Percentiles rank a stretch among this genome's conserved stretches.
Evolutionary conservation across 92 coral and sea anemone species (phyloP).

Genomic region (Virgularia gustaviana): DNA sequence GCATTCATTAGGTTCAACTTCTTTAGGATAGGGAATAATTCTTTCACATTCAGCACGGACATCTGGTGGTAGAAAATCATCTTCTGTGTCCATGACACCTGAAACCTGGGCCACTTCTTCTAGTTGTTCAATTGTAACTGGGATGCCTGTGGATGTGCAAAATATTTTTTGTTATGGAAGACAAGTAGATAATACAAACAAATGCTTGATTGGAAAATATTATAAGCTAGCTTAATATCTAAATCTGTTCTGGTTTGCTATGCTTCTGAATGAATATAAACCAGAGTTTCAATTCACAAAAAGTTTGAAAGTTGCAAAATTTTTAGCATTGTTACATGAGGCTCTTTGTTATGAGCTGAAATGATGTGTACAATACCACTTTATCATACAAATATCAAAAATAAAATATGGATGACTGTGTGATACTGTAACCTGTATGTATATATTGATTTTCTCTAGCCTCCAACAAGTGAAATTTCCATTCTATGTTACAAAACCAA

Average conservation of each 20-base stretch:
- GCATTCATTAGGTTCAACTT: constrained; percentile 21
- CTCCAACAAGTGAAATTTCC: neutral
- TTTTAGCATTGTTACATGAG: no score
- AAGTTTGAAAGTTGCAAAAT: no score
- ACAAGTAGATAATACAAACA: no score
- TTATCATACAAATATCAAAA: neutral
- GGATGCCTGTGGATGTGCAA: constrained; percentile 13
- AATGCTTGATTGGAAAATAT: no score
- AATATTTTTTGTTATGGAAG: neutral
- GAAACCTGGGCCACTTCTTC: constrained; percentile 32
- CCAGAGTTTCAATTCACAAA: neutral
- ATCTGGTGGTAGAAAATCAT: constrained; percentile 13
- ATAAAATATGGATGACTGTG: neutral
- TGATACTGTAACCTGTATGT: neutral
- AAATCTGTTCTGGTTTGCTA: no score
- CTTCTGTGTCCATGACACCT: constrained; percentile 1
- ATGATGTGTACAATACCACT: no score
- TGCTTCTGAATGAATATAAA: no score
- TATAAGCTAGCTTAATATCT: no score
- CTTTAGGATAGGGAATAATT: constrained; percentile 14
- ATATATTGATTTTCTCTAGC: neutral
- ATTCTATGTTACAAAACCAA: constrained; percentile 7
- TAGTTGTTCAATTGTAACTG: constrained; percentile 22
- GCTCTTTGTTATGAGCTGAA: no score
- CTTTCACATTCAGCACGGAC: constrained; percentile 16